A percentile compares a stretch with the other conserved stretches of the same genome.
Evolutionary conservation across 2,797 vertebrate species (phyloP).

Genomic region (Propithecus deckenii): DNA sequence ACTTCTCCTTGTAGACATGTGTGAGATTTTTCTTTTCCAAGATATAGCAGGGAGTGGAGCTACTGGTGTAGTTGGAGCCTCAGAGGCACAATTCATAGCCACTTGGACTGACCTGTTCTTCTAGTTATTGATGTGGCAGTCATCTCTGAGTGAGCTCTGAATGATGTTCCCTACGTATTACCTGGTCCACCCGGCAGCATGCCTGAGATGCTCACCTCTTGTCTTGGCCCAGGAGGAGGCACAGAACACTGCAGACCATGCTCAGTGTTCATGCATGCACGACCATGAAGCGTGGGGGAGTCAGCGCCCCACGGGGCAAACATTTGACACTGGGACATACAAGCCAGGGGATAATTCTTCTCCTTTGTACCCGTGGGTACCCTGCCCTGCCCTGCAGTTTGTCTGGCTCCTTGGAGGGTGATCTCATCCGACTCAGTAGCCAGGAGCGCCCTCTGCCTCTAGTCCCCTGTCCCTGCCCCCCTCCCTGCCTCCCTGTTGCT

Average conservation of each 20-base stretch:
- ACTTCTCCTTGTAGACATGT: background rate
- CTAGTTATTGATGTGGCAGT: background rate
- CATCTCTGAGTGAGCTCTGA: background rate
- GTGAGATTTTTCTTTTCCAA: background rate
- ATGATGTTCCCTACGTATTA: background rate
- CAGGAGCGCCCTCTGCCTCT: background rate
- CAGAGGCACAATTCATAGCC: background rate
- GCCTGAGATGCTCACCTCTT: background rate
- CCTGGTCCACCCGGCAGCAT: background rate
- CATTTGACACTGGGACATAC: background rate
- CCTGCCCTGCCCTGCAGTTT: background rate
- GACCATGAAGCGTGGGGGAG: background rate
- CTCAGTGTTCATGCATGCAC: rapidly evolving
- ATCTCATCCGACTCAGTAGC: background rate
- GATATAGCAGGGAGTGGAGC: background rate
- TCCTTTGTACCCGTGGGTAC: background rate
- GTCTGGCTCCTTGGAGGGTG: background rate
- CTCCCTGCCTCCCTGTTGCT: background rate
- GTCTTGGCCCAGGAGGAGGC: background rate
- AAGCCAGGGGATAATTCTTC: background rate
- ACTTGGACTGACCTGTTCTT: conserved; percentile 1
- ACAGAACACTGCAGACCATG: background rate
- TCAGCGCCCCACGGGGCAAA: background rate
- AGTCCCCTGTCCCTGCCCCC: too few relatives aligned
- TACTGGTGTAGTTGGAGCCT: background rate